These are phyloP conservation scores for Phalacrocorax aristotelis DNA, from an alignment of 2,113 vertebrate genomes.

Conservation along the genomic window DNA sequence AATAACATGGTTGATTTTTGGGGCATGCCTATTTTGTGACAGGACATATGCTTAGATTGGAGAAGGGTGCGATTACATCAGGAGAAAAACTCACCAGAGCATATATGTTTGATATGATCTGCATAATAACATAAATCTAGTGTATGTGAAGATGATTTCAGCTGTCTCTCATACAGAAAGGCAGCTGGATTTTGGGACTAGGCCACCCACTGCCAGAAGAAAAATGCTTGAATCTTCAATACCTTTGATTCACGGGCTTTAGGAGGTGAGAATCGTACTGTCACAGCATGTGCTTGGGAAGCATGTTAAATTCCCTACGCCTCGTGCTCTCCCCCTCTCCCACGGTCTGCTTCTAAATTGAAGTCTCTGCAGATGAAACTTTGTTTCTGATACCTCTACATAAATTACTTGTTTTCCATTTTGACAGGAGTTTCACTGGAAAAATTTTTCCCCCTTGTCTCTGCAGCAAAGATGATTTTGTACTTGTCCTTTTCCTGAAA, in stretches of 20 bases:
- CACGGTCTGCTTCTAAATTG: slow-evolving; percentile 46
- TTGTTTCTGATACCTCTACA: not conserved
- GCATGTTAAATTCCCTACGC: slow-evolving; percentile 25
- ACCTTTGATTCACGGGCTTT: slow-evolving; percentile 58
- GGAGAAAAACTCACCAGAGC: slow-evolving; percentile 13
- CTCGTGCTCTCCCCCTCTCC: not conserved
- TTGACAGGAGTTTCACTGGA: not conserved
- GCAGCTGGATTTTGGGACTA: slow-evolving; percentile 28
- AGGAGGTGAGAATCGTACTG: slow-evolving; percentile 58
- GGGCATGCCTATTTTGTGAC: not conserved
- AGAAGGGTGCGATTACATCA: not conserved
- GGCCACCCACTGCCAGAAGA: slow-evolving; percentile 50
- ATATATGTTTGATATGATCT: not conserved
- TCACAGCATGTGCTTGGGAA: slow-evolving; percentile 55
- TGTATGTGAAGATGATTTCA: not conserved
- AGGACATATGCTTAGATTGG: not conserved
- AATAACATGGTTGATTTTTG: not conserved
- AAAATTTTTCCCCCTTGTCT: not conserved
- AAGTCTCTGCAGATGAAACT: slow-evolving; percentile 32
- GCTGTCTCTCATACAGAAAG: slow-evolving; percentile 29
- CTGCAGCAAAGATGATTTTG: not conserved
- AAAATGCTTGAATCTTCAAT: slow-evolving; percentile 36
- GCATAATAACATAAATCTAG: slow-evolving; percentile 16
- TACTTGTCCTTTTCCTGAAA: slow-evolving; percentile 41
- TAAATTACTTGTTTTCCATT: not conserved